phyloP scores from a whole-genome alignment of 1,140 invertebrate species.

The Atta cephalotes region DNA sequence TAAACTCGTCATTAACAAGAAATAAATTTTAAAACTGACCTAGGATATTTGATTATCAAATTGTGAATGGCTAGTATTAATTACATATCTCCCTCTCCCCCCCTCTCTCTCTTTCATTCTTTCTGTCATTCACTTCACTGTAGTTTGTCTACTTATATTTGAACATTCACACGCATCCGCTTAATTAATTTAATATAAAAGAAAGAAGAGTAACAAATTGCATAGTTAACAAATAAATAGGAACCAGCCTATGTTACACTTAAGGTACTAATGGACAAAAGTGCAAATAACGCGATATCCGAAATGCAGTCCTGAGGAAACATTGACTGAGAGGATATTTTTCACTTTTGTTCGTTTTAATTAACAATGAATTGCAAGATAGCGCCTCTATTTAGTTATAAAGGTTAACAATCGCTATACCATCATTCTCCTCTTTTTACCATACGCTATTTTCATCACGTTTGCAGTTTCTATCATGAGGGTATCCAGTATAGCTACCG shows the following conservation, averaged over 20 bases:
- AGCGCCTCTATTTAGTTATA: neutral
- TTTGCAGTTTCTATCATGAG: slow-evolving; percentile 88
- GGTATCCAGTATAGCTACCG: slow-evolving; percentile 88
- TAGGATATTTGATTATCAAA: slow-evolving; percentile 68
- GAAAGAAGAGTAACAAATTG: slow-evolving; percentile 61
- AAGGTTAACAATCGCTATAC: slow-evolving; percentile 50
- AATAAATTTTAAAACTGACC: slow-evolving; percentile 60
- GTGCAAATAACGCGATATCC: slow-evolving; percentile 34
- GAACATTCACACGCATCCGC: slow-evolving; percentile 25
- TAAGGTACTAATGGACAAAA: slow-evolving; percentile 48
- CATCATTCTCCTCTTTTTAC: slow-evolving; percentile 81
- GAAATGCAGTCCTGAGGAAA: slow-evolving; percentile 47
- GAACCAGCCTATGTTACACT: slow-evolving; percentile 84
- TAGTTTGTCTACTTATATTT: neutral
- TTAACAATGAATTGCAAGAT: slow-evolving; percentile 22
- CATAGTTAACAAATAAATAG: slow-evolving; percentile 73
- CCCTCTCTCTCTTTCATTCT: neutral
- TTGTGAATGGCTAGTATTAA: slow-evolving; percentile 32
- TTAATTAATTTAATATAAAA: slow-evolving; percentile 41
- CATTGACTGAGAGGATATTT: slow-evolving; percentile 20
- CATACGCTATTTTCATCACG: slow-evolving; percentile 82
- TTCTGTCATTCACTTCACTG: slow-evolving; percentile 30
- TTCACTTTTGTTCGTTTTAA: neutral
- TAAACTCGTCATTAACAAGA: slow-evolving; percentile 51
- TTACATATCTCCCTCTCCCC: neutral